Base-by-base conservation (phyloP, 2,113 vertebrate genomes). In the Ageneiosus marmoratus region DNA sequence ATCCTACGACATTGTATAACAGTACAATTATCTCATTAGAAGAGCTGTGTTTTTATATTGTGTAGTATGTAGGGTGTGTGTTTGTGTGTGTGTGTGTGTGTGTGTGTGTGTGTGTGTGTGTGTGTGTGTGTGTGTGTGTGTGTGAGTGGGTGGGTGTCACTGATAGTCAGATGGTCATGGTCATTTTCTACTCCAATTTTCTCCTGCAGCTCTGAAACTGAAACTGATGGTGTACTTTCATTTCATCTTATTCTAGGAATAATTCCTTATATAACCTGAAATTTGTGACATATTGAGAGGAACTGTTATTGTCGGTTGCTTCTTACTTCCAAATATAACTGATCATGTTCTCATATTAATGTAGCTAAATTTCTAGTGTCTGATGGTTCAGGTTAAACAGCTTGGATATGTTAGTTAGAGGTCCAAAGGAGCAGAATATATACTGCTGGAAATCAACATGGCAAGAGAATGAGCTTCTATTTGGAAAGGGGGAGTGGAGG, bases 111-210 rank as follows among this genome's bases (percentile, higher is more conserved):
- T 20, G 44, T 63, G 8, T 18, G 65, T 85, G 72, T 88, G 84
- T 87, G 27, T 29, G 13, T 32, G 1, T 65, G 5, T 67, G 16
- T 34, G 18, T 62, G 18, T 37, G 29, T 27, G 27, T 62, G 60
- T 16, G 12, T n/a, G 37, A 5, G 48, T 15, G 11, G 24, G 9
- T 72, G 44, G 62, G 15, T 34, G 56, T 77, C 56, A 50, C 44
- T 69, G 50, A 41, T 27, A 82, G 67, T 88, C 85, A 83, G 77
- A 79, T 20, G 11, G 44, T 69, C 29, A 37, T 50, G 46, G 16
- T 50, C 16, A 79, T 50, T 63, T 79, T 79, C n/a, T 73, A 3
- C 18, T 20, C 10, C 20, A 2, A 41, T 24, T 13, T 46, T 46
- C 5, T 48, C 69, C 44, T 72, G 69, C 22, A 27, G 69, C 69